Evolutionary conservation across 2,113 vertebrate species (phyloP).

Genomic region (Lagopus muta): DNA sequence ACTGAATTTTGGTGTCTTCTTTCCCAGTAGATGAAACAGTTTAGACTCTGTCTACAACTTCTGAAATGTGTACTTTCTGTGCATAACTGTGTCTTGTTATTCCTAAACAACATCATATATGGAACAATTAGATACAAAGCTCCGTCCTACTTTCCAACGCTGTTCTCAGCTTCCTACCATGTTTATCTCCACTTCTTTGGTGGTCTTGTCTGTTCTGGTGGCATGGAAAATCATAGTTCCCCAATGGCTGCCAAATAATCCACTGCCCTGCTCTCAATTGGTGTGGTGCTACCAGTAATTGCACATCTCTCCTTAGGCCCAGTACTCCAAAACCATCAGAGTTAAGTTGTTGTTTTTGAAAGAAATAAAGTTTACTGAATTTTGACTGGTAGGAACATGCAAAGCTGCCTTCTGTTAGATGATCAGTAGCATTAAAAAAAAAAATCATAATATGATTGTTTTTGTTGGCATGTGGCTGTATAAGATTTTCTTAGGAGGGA

Average conservation of each 20-base stretch:
- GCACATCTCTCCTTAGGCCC: neutral
- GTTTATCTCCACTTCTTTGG: conserved; percentile 61
- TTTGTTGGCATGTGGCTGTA: neutral
- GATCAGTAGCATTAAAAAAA: neutral
- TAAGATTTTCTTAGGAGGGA: neutral
- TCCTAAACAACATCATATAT: conserved; percentile 17
- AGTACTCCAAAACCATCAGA: neutral
- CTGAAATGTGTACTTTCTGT: neutral
- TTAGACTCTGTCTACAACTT: neutral
- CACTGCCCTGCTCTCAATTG: neutral
- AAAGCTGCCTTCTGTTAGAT: neutral
- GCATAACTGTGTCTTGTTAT: neutral
- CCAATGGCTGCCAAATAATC: conserved; percentile 42
- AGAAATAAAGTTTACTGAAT: conserved; percentile 8
- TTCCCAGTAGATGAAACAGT: neutral
- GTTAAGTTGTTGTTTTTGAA: conserved; percentile 42
- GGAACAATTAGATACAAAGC: neutral
- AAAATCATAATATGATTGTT: neutral
- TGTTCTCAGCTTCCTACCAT: conserved; percentile 20
- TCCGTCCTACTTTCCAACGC: neutral
- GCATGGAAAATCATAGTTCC: conserved; percentile 17
- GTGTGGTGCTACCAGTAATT: conserved; percentile 12
- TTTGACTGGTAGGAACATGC: neutral
- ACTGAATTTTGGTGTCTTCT: neutral
- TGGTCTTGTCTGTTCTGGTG: conserved; percentile 53